Percentiles rank a stretch among this genome's conserved stretches.
These are phyloP conservation scores for Drosophila nr. perissopoda DNA, from an alignment of 2,888 invertebrate species.

Conservation along the genomic window DNA sequence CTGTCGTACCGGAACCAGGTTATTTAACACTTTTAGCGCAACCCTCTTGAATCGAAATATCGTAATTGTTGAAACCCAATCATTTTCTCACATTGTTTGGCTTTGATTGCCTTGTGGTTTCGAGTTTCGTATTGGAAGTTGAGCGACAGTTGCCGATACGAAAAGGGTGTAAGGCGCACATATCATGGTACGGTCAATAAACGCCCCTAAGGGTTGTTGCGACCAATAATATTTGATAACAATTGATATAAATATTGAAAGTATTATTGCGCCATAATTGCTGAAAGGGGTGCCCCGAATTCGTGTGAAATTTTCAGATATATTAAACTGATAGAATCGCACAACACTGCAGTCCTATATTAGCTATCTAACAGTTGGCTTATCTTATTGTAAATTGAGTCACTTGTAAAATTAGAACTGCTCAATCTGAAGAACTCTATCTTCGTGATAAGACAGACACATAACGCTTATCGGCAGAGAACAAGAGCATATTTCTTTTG, in stretches of 20 bases:
- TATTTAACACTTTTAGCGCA: constrained; percentile 53
- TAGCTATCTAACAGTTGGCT: constrained; percentile 4
- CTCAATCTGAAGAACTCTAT: constrained; percentile 31
- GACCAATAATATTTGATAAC: constrained; percentile 76
- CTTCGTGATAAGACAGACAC: constrained; percentile 32
- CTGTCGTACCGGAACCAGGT: constrained; percentile 61
- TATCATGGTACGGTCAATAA: constrained; percentile 38
- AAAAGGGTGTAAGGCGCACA: constrained; percentile 25
- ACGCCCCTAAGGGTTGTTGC: constrained; percentile 46
- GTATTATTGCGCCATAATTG: constrained; percentile 74
- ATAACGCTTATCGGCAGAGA: constrained; percentile 31
- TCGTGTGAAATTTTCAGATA: constrained; percentile 29
- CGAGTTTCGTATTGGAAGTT: constrained; percentile 50
- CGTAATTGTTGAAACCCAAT: constrained; percentile 65
- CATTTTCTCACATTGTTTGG: constrained; percentile 48
- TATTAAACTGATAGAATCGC: neutral
- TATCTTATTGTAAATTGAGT: constrained; percentile 52
- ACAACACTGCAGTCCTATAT: neutral
- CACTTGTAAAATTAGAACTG: constrained; percentile 43
- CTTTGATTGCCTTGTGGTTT: constrained; percentile 70
- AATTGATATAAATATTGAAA: constrained; percentile 80
- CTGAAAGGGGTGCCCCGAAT: constrained; percentile 32
- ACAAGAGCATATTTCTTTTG: constrained; percentile 22
- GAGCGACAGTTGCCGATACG: constrained; percentile 31
- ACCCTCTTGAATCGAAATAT: constrained; percentile 37